phyloP scores from a whole-genome alignment of 1,140 invertebrate species.

The Lepidurus apus region DNA sequence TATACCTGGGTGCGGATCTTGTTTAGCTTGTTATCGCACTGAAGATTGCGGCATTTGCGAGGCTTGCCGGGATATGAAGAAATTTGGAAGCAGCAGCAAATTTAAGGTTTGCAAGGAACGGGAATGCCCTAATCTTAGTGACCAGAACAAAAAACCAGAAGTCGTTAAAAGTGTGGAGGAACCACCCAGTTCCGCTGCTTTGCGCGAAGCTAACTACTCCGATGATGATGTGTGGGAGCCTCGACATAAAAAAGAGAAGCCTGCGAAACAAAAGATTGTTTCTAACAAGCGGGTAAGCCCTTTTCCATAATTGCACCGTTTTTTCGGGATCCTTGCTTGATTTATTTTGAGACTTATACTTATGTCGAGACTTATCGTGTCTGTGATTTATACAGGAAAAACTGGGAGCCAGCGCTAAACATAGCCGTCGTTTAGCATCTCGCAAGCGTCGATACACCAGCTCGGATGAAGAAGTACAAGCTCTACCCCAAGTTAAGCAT shows the following conservation, averaged over 20 bases:
- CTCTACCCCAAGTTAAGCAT: slow-evolving; percentile 49
- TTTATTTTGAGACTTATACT: too few species aligned
- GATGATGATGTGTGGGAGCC: slow-evolving; percentile 36
- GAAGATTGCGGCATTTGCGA: slow-evolving; percentile 85
- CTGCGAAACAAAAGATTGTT: background rate
- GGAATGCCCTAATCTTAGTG: slow-evolving; percentile 50
- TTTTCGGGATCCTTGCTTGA: background rate
- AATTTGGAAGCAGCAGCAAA: slow-evolving; percentile 65
- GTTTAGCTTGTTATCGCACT: slow-evolving; percentile 68
- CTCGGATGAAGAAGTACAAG: slow-evolving; percentile 28
- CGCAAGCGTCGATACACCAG: slow-evolving; percentile 23
- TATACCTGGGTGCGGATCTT: slow-evolving; percentile 64
- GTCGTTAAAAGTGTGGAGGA: slow-evolving; percentile 31
- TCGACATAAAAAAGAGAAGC: slow-evolving; percentile 27
- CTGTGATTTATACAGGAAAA: slow-evolving; percentile 24
- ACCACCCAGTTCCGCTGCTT: background rate
- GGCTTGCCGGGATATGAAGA: slow-evolving; percentile 67
- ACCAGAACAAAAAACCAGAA: slow-evolving; percentile 33
- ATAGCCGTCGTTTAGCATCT: background rate
- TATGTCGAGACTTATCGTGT: background rate
- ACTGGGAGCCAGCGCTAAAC: background rate
- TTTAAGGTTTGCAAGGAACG: slow-evolving; percentile 56
- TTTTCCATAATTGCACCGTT: background rate
- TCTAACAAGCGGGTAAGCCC: background rate
- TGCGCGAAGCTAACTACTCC: slow-evolving; percentile 36